Evolutionary conservation across 1,140 invertebrate genomes (phyloP), one percentile per base, ranked within the genome.

Genomic region (Monochamus saltuarius): DNA sequence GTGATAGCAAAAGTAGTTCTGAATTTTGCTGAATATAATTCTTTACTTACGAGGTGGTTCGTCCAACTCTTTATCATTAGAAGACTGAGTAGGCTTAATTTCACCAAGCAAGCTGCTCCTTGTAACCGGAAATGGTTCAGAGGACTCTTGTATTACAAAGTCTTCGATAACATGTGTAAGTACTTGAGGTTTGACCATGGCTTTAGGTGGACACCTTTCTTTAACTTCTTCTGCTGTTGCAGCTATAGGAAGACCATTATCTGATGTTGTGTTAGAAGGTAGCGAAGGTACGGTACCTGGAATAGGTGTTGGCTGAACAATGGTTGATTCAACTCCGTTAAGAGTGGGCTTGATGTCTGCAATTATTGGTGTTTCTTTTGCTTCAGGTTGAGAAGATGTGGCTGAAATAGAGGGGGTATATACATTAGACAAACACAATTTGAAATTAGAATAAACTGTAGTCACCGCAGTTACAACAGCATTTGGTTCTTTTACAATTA

Each of bases 141-240:
- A 88, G 0, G 88, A 88, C 82, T 99, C 96, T 78, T 97, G 94
- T 69, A 98, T 98, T 2, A 98, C 90, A 77, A 95, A 97, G 14
- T 95, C 95, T 79, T 97, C 95, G 57, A 98, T 97, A 1, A 97
- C 92, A 75, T 98, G 96, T 0, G 95, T 98, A 8, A 98, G 79
- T 2, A 98, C 92, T 74, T 97, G 94, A 0, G 95, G 95, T 78
- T 97, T 97, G 0, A 97, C 94, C 85, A 97, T 91, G 0, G 93
- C 93, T 77, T 94, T 95, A n/a, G 91, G 91, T 42, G 78, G 75
- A 49, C 76, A 78, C 8, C 74, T 68, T 40, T 80, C 77, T 61
- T 79, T 80, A 1, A 84, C 83, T 69, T 89, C 86, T 80, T 89
- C 84, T 69, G 74, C 71, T 36, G 75, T 77, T 11, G 71, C 65